Conservation (phyloP, 2,888 invertebrate species). For the Panopea generosa region DNA sequence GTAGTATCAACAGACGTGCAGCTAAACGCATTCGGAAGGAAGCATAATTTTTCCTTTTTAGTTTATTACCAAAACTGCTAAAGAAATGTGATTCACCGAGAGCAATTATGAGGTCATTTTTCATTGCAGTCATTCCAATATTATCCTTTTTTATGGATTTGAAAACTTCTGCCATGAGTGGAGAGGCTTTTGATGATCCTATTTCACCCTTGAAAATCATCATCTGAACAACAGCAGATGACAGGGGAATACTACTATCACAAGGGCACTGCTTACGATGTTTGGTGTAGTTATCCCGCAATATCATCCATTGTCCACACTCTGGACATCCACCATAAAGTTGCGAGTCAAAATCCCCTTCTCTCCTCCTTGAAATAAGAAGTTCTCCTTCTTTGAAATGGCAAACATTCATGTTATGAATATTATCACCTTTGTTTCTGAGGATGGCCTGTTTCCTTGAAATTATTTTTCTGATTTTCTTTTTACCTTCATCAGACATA, state of each 20-base stretch:
- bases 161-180: slow-evolving; percentile 25
- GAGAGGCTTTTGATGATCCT: background rate
- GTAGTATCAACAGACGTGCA: slow-evolving; percentile 11
- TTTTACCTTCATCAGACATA: too few relatives aligned
- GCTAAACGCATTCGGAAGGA: slow-evolving; percentile 13
- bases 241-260: background rate
- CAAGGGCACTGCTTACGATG: slow-evolving; percentile 15
- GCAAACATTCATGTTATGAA: slow-evolving; percentile 27
- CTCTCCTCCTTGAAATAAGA: slow-evolving; percentile 18
- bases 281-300: slow-evolving; percentile 23
- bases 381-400: slow-evolving; percentile 27
- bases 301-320: slow-evolving; percentile 34
- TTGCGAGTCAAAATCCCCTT: slow-evolving; percentile 1
- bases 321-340: slow-evolving; percentile 44
- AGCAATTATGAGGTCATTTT: slow-evolving; percentile 20
- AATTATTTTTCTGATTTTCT: too few relatives aligned
- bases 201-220: slow-evolving; percentile 11
- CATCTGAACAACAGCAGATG: slow-evolving; percentile 5
- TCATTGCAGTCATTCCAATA: slow-evolving; percentile 22
- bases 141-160: slow-evolving; percentile 22
- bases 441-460: slow-evolving; percentile 10
- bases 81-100: slow-evolving; percentile 28
- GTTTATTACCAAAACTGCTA: slow-evolving; percentile 19
- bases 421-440: slow-evolving; percentile 33
- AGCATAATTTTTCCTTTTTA: slow-evolving; percentile 21